phyloP scores from a whole-genome alignment of 2,797 vertebrate genomes.

The Onychomys leucogaster region DNA sequence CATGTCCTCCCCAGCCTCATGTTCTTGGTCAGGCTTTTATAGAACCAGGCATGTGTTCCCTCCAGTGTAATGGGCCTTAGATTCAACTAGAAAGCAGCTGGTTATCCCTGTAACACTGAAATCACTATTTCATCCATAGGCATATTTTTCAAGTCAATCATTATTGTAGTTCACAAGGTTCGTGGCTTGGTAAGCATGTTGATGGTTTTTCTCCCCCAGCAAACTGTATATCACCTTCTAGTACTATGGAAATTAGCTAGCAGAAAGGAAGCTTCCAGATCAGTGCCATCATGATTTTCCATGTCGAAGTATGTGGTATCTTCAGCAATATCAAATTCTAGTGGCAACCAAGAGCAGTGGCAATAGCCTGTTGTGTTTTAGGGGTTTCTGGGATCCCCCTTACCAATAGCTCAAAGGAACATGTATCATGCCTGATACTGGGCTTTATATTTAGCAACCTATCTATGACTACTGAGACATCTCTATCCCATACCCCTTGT shows the following conservation, averaged over 20 bases:
- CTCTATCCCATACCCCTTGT: not conserved
- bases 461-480: not conserved
- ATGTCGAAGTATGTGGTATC: not conserved
- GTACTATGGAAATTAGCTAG: not conserved
- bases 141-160: not conserved
- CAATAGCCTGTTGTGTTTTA: not conserved
- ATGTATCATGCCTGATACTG: not conserved
- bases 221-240: not conserved
- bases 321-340: not conserved
- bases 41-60: not conserved
- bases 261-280: not conserved
- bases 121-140: not conserved
- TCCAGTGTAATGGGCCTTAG: not conserved
- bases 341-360: not conserved
- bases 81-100: not conserved
- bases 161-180: not conserved
- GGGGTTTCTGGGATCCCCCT: not conserved
- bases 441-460: not conserved
- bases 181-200: not conserved
- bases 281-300: not conserved
- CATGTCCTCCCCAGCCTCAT: not conserved
- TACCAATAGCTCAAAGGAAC: not conserved
- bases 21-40: not conserved
- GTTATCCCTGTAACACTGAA: not conserved
- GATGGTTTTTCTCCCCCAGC: not conserved